A percentile compares a stretch with the other conserved stretches of the same genome.
Evolutionary conservation across 2,888 invertebrate genomes (phyloP).

Genomic region (Mythimna impura): DNA sequence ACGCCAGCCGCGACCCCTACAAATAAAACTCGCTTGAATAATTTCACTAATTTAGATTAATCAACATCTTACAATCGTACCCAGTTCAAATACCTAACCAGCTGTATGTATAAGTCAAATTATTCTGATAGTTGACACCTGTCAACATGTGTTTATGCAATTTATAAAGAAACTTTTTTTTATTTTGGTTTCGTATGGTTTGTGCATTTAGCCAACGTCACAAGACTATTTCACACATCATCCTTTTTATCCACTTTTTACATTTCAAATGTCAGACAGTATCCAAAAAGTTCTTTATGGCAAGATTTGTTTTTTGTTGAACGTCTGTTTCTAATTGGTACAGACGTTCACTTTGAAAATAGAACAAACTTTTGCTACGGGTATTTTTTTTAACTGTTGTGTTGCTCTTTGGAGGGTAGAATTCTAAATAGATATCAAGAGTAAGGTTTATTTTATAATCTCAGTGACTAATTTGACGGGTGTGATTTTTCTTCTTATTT

Average conservation of each 20-base stretch:
- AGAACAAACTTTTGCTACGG: constrained; percentile 15
- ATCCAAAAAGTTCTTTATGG: constrained; percentile 23
- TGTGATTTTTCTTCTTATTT: background rate
- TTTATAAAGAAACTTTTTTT: constrained; percentile 7
- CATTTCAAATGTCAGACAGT: constrained; percentile 45
- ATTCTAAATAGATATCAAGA: constrained; percentile 23
- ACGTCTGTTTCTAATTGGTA: constrained; percentile 52
- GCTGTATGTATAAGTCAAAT: background rate
- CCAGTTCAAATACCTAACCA: background rate
- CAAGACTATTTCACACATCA: background rate
- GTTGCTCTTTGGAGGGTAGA: constrained; percentile 10
- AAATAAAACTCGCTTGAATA: constrained; percentile 32
- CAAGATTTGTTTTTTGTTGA: constrained; percentile 36
- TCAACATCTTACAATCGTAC: background rate
- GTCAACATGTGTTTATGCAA: background rate
- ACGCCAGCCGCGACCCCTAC: constrained; percentile 29
- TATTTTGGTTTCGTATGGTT: constrained; percentile 1
- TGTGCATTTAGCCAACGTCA: too few relatives aligned
- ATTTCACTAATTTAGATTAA: constrained; percentile 3
- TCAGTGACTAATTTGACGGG: background rate
- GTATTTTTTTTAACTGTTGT: constrained; percentile 21
- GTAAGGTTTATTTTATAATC: constrained; percentile 1
- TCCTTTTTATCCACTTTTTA: constrained; percentile 23
- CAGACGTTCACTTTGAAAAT: constrained; percentile 54
- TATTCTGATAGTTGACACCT: constrained; percentile 7